These are phyloP conservation scores for Spinibarbus caldwelli DNA, from an alignment of 2,797 vertebrate genomes.

Conservation along the genomic window DNA sequence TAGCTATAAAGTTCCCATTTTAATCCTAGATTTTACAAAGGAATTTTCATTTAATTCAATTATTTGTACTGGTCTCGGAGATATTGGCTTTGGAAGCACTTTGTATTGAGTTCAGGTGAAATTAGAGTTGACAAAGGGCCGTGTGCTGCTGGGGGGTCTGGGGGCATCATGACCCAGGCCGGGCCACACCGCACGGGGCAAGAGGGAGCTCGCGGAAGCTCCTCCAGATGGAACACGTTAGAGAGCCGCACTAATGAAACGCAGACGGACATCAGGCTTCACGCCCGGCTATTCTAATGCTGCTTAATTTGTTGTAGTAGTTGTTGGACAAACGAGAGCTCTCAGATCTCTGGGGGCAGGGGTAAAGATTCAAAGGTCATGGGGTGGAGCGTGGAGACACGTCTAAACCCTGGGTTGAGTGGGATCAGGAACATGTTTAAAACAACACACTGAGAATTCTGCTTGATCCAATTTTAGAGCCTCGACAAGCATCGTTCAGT, in stretches of 20 bases:
- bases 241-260: conserved; percentile 80
- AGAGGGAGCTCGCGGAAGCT: conserved; percentile 76
- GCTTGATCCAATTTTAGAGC: conserved; percentile 24
- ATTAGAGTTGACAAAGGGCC: conserved; percentile 78
- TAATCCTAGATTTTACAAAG: neutral
- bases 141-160: conserved; percentile 66
- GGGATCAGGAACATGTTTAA: conserved; percentile 32
- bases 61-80: neutral
- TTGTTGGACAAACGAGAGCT: conserved; percentile 80
- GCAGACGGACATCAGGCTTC: conserved; percentile 81
- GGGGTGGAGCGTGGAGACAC: conserved; percentile 23
- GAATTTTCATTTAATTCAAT: neutral
- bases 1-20: neutral
- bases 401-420: conserved; percentile 34
- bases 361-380: conserved; percentile 57
- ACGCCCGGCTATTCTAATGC: conserved; percentile 80
- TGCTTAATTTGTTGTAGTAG: conserved; percentile 83
- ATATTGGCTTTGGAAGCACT: neutral
- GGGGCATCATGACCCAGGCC: conserved; percentile 44
- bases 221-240: conserved; percentile 84
- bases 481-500: conserved; percentile 6
- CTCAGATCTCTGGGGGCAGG: conserved; percentile 43
- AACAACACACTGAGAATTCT: neutral
- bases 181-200: conserved; percentile 69
- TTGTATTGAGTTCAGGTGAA: conserved; percentile 65